Evolutionary conservation across 2,888 invertebrate species (phyloP).

Genomic region (Habroteleia sp.): DNA sequence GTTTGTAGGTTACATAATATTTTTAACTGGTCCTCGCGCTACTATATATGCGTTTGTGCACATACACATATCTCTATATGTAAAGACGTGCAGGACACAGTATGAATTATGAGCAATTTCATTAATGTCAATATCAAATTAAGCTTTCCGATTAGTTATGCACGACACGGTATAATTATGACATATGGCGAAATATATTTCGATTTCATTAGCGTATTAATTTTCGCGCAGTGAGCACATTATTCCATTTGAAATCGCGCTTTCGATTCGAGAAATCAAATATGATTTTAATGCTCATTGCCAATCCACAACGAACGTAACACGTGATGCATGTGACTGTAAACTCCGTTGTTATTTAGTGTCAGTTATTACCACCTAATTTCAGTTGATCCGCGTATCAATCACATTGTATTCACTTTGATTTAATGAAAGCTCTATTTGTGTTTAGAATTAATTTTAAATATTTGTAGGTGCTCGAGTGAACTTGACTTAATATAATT

Average conservation of each 20-base stretch:
- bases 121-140: slow-evolving; percentile 40
- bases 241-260: slow-evolving; percentile 22
- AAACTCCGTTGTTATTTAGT: slow-evolving; percentile 18
- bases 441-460: background rate
- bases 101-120: slow-evolving; percentile 32
- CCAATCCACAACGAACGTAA: slow-evolving; percentile 1
- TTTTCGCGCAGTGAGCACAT: slow-evolving; percentile 12
- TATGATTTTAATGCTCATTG: slow-evolving; percentile 29
- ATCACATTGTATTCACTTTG: background rate
- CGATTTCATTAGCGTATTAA: slow-evolving; percentile 28
- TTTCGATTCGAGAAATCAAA: slow-evolving; percentile 13
- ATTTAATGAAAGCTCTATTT: background rate
- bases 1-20: too few relatives aligned
- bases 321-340: background rate
- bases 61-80: slow-evolving; percentile 1
- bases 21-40: too few relatives aligned
- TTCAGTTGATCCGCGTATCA: background rate
- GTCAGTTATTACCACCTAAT: slow-evolving; percentile 15
- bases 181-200: slow-evolving; percentile 28
- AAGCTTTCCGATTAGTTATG: slow-evolving; percentile 18
- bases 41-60: too few relatives aligned
- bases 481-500: too few relatives aligned
- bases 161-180: slow-evolving; percentile 26
- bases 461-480: background rate
- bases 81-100: background rate